These are phyloP conservation scores for Drosophila equinoxialis DNA, from an alignment of 1,140 invertebrate species.

Conservation along the genomic window DNA sequence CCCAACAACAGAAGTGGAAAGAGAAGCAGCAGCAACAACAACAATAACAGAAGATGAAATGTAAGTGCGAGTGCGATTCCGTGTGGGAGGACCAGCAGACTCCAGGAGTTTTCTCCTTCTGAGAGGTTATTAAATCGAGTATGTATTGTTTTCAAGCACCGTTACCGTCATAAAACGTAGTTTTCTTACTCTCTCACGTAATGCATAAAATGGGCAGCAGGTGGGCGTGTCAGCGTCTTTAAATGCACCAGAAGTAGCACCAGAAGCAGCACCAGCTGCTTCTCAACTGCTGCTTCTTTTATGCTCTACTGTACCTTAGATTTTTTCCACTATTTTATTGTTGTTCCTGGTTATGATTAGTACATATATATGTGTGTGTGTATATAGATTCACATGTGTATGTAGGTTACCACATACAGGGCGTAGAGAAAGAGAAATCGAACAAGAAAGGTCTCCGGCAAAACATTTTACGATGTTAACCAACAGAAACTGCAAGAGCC, in stretches of 20 bases:
- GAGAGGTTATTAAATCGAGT: slow-evolving; percentile 6
- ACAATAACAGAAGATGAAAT: too few species aligned
- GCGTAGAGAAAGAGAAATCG: neutral
- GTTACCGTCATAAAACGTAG: slow-evolving; percentile 11
- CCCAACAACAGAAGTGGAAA: too few species aligned
- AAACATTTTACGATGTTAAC: slow-evolving; percentile 67
- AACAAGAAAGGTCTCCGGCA: slow-evolving; percentile 24
- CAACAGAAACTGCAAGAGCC: slow-evolving; percentile 45
- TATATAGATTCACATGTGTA: slow-evolving; percentile 14
- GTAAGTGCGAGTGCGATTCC: too few species aligned
- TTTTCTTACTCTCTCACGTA: slow-evolving; percentile 18
- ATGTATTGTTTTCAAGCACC: slow-evolving; percentile 2
- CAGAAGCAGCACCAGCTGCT: slow-evolving; percentile 10
- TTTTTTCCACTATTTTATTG: slow-evolving; percentile 9
- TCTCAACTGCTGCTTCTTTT: slow-evolving; percentile 5
- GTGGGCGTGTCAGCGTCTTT: slow-evolving; percentile 38
- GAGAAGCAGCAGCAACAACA: too few species aligned
- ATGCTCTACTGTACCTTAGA: slow-evolving; percentile 21
- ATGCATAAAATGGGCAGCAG: slow-evolving; percentile 37
- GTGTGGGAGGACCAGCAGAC: too few species aligned
- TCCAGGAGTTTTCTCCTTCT: neutral
- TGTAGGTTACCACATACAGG: slow-evolving; percentile 37
- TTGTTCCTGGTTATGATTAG: slow-evolving; percentile 20
- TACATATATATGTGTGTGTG: slow-evolving; percentile 19
- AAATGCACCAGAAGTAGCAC: slow-evolving; percentile 37